These are phyloP conservation scores for Syngnathus typhle DNA, from an alignment of 2,113 vertebrate species.

Conservation along the genomic window DNA sequence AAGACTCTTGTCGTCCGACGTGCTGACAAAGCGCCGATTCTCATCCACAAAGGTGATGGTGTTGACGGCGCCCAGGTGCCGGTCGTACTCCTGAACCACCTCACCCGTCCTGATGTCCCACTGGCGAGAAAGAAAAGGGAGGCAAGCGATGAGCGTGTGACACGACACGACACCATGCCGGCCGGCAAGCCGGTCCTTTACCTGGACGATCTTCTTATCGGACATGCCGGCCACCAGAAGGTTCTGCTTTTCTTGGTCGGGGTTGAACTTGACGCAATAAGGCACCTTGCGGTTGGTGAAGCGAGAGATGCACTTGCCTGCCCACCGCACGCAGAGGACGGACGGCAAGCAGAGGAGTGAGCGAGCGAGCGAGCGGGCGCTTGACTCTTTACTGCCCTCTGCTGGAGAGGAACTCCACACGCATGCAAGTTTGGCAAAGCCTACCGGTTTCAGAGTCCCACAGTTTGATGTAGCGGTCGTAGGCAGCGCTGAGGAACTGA, in stretches of 20 bases:
- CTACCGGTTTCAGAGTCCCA: constrained; percentile 97
- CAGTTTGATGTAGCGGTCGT: constrained; percentile 95
- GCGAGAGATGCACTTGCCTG: constrained; percentile 90
- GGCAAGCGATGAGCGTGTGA: not conserved
- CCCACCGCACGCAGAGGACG: constrained; percentile 25
- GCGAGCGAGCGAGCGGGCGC: constrained; percentile 14
- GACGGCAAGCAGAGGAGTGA: too few species aligned
- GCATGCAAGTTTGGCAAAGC: not conserved
- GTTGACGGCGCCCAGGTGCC: constrained; percentile 97
- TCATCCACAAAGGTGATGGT: constrained; percentile 99
- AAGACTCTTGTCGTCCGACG: constrained; percentile 96
- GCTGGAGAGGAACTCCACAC: constrained; percentile 43
- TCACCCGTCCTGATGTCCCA: constrained; percentile 93
- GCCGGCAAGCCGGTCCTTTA: constrained; percentile 41
- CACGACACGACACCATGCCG: not conserved
- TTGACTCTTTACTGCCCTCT: constrained; percentile 58
- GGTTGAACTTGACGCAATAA: constrained; percentile 98
- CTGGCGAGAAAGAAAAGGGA: constrained; percentile 51
- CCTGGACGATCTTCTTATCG: constrained; percentile 98
- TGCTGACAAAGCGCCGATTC: constrained; percentile 97
- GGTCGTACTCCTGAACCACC: constrained; percentile 95
- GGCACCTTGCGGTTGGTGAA: constrained; percentile 98
- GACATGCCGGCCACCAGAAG: constrained; percentile 98
- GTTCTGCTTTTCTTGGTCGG: constrained; percentile 95
- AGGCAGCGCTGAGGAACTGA: constrained; percentile 90